Percentiles rank a stretch among this genome's conserved stretches.
These are phyloP conservation scores for Cepphus grylle DNA, from an alignment of 2,113 vertebrate genomes.

Conservation along the genomic window DNA sequence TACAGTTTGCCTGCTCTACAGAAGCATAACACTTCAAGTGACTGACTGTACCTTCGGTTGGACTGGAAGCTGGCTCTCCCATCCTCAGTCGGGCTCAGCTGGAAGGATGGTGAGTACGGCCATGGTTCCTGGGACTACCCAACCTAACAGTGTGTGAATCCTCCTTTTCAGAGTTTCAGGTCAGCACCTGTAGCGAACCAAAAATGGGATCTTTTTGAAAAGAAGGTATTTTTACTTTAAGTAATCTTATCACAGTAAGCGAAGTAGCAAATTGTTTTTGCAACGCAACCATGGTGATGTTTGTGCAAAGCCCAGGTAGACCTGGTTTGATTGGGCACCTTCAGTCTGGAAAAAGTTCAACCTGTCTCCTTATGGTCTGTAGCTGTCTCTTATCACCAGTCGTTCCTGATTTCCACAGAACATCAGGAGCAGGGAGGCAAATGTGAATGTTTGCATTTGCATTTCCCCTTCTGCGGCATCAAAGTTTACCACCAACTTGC, in stretches of 20 bases:
- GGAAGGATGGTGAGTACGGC: fast-evolving
- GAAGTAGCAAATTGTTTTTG: not conserved
- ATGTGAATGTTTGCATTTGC: not conserved
- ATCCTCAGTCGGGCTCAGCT: not conserved
- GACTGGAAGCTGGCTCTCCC: not conserved
- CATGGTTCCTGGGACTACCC: not conserved
- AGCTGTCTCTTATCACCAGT: not conserved
- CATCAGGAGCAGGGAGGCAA: not conserved
- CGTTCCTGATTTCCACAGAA: not conserved
- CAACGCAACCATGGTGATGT: not conserved
- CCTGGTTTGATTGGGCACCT: not conserved
- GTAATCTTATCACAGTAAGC: not conserved
- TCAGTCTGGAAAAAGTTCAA: not conserved
- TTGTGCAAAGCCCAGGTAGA: not conserved
- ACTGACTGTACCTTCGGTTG: not conserved
- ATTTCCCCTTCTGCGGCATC: not conserved
- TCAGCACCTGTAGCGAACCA: not conserved
- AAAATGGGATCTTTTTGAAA: not conserved
- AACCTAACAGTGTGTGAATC: not conserved
- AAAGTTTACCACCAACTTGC: not conserved
- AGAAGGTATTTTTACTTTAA: not conserved
- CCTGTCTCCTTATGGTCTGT: not conserved
- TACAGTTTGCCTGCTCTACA: not conserved
- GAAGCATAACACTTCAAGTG: not conserved
- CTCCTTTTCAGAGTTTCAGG: not conserved